A percentile compares a stretch with the other conserved stretches of the same genome.
Conservation (phyloP, 2,797 vertebrate genomes). For the Acipenser oxyrinchus region DNA sequence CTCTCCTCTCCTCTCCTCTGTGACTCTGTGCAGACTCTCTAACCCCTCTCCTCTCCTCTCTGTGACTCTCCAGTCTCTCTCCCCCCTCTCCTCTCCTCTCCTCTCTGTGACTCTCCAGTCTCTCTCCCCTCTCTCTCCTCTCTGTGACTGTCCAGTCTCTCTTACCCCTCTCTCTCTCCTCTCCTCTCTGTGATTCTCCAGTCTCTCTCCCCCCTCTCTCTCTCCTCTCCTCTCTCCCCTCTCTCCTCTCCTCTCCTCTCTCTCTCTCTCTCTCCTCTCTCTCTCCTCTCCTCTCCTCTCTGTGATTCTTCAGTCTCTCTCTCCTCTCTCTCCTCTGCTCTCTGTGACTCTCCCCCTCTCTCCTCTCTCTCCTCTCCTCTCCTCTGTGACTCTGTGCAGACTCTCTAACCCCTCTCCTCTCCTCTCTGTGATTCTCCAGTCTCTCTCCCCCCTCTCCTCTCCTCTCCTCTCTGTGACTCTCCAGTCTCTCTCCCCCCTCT, state of each 20-base stretch:
- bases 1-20: background rate
- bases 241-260: too few relatives aligned
- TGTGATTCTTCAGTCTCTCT: too few relatives aligned
- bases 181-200: background rate
- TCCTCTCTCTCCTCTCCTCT: conserved; percentile 4
- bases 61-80: conserved; percentile 8
- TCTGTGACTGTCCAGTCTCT: background rate
- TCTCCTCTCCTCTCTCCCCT: background rate
- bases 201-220: conserved; percentile 1
- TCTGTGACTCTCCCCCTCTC: background rate
- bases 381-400: conserved; percentile 2
- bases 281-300: too few relatives aligned
- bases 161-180: too few relatives aligned
- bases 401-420: conserved; percentile 9
- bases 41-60: conserved; percentile 7
- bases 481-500: background rate
- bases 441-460: background rate
- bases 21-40: background rate
- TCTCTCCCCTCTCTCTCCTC: background rate
- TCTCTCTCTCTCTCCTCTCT: too few relatives aligned
- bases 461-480: conserved; percentile 34
- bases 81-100: conserved; percentile 27
- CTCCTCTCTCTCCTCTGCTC: too few relatives aligned
- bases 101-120: conserved; percentile 29
- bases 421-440: conserved; percentile 15